Evolutionary conservation across 1,140 invertebrate genomes (phyloP).

Genomic region (Aphis craccivora): DNA sequence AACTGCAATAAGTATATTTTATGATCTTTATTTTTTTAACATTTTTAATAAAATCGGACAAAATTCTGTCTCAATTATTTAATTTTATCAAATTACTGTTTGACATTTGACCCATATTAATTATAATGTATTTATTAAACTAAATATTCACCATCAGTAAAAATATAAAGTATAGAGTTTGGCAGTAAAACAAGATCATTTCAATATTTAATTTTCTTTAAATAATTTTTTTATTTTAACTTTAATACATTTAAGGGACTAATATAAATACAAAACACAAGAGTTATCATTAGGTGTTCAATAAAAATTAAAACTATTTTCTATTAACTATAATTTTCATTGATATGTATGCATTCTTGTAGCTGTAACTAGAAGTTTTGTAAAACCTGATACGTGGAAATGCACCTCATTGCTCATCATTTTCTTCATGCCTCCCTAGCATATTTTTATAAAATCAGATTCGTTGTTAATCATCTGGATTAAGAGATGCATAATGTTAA

Average conservation of each 20-base stretch:
- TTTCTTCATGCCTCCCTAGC: neutral
- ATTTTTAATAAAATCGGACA: neutral
- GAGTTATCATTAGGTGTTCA: neutral
- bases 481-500: neutral
- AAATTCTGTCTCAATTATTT: neutral
- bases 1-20: neutral
- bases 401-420: slow-evolving; percentile 61
- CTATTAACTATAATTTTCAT: neutral
- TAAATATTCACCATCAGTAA: neutral
- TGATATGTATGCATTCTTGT: neutral
- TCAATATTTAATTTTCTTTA: neutral
- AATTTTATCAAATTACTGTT: neutral
- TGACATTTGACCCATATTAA: too few relatives aligned
- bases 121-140: neutral
- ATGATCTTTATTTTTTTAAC: neutral
- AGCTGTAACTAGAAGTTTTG: neutral
- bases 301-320: neutral
- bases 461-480: neutral
- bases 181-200: neutral
- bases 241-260: neutral
- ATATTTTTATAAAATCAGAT: neutral
- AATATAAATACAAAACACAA: neutral
- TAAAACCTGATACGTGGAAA: slow-evolving; percentile 61
- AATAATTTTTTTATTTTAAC: neutral
- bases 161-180: neutral